Evolutionary conservation across 2,888 invertebrate species (phyloP).

Genomic region (Clusia tigrina): DNA sequence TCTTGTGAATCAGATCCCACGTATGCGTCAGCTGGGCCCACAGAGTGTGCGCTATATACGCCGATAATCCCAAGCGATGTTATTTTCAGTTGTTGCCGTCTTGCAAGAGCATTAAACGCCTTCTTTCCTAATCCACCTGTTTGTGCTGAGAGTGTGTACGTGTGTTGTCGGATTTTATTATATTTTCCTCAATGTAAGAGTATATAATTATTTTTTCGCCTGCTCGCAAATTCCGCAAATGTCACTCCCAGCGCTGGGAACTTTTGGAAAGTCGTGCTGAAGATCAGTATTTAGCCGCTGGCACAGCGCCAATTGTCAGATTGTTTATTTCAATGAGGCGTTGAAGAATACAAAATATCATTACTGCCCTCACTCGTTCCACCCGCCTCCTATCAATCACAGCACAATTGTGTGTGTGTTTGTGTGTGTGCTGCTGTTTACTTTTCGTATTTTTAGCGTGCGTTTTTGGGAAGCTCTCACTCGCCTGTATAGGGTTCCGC

Average conservation of each 20-base stretch:
- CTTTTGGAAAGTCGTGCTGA: neutral
- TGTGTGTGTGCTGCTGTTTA: neutral
- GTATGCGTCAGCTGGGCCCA: too few relatives aligned
- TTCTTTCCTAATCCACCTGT: constrained; percentile 1
- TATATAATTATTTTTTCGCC: neutral
- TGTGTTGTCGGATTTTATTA: neutral
- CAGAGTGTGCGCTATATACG: neutral
- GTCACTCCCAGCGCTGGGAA: neutral
- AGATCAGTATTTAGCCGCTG: constrained; percentile 39
- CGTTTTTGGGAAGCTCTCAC: neutral
- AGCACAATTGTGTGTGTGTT: neutral
- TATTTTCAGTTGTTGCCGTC: neutral
- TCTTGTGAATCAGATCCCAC: too few relatives aligned
- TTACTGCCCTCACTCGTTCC: neutral
- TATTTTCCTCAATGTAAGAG: neutral
- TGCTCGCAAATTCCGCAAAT: constrained; percentile 19
- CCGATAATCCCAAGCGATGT: neutral
- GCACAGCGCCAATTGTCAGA: constrained; percentile 35
- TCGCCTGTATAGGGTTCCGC: neutral
- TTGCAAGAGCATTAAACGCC: neutral
- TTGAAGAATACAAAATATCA: constrained; percentile 18
- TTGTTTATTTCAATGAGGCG: constrained; percentile 23
- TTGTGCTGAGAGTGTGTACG: too few relatives aligned
- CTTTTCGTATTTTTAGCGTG: neutral
- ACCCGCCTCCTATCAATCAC: neutral